These are phyloP conservation scores for Vombatus ursinus DNA, from an alignment of 2,113 vertebrate genomes.

Conservation along the genomic window DNA sequence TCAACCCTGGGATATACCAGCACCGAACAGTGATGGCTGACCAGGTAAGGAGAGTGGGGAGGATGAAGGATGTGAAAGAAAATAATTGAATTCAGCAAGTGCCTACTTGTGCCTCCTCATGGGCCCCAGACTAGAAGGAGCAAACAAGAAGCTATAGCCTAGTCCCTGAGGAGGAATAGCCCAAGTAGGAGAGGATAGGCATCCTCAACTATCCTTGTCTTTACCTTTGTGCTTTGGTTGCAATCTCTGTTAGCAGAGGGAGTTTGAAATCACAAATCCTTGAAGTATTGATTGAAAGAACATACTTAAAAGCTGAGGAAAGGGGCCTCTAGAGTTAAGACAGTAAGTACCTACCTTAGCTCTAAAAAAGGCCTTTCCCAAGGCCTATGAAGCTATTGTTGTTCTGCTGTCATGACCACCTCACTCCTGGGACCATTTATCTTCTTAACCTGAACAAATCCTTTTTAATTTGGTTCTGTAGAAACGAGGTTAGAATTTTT, in stretches of 20 bases:
- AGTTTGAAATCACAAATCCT: neutral
- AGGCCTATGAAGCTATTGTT: neutral
- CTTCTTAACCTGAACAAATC: neutral
- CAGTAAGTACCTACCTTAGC: neutral
- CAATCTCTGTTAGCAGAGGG: neutral
- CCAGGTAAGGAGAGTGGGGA: conserved; percentile 85
- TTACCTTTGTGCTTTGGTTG: neutral
- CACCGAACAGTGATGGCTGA: conserved; percentile 91
- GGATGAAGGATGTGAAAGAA: neutral
- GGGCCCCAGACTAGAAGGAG: neutral
- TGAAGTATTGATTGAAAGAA: neutral
- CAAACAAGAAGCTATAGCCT: neutral
- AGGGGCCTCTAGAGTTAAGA: neutral
- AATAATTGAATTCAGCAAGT: neutral
- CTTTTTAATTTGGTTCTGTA: neutral
- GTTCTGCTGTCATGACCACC: neutral
- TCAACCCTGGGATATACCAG: conserved; percentile 95
- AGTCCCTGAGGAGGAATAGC: neutral
- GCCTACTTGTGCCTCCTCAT: neutral
- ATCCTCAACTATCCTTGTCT: neutral
- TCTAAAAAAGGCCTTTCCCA: neutral
- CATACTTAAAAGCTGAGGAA: neutral
- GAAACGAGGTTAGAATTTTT: neutral
- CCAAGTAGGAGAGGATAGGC: neutral
- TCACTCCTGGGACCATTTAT: neutral